Evolutionary conservation across 2,888 invertebrate genomes (phyloP), one percentile per base, ranked within the genome.

Genomic region (Elmis aenea): DNA sequence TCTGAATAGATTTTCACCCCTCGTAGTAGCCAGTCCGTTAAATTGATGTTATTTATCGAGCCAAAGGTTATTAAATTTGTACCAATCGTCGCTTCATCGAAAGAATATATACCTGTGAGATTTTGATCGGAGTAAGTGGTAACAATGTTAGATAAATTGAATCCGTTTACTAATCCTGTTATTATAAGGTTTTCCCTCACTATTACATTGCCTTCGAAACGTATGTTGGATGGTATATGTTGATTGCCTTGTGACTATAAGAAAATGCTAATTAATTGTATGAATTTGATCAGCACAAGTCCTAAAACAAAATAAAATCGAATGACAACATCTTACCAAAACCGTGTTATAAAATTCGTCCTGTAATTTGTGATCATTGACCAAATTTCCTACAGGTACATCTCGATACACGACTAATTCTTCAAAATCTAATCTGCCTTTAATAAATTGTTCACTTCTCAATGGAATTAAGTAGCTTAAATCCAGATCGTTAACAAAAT

Each of bases 261-360:
- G n/a, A n/a, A n/a, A n/a, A n/a, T n/a, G n/a, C n/a, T n/a, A n/a
- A n/a, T n/a, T n/a, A n/a, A n/a, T n/a, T n/a, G n/a, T n/a, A n/a
- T n/a, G n/a, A n/a, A n/a, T n/a, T n/a, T n/a, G n/a, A n/a, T n/a
- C n/a, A n/a, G n/a, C n/a, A n/a, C n/a, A n/a, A n/a, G n/a, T n/a
- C n/a, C n/a, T n/a, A n/a, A n/a, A n/a, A n/a, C n/a, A n/a, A n/a
- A n/a, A n/a, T n/a, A n/a, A n/a, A n/a, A n/a, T n/a, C n/a, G n/a
- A n/a, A n/a, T n/a, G n/a, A n/a, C n/a, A n/a, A n/a, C n/a, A n/a
- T 22, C 26, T n/a, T 61, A 76, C 77, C 74, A 72, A 65, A 6
- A 77, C 54, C 0, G 77, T 74, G 39, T 74, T 74, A 10, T 57
- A 38, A 34, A 64, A 68, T 51, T 75, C 73, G 20, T 63, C 40